Percentiles rank a stretch among this genome's conserved stretches.
Conservation (phyloP, 1,140 invertebrate genomes). For the Mylabris phalerata region DNA sequence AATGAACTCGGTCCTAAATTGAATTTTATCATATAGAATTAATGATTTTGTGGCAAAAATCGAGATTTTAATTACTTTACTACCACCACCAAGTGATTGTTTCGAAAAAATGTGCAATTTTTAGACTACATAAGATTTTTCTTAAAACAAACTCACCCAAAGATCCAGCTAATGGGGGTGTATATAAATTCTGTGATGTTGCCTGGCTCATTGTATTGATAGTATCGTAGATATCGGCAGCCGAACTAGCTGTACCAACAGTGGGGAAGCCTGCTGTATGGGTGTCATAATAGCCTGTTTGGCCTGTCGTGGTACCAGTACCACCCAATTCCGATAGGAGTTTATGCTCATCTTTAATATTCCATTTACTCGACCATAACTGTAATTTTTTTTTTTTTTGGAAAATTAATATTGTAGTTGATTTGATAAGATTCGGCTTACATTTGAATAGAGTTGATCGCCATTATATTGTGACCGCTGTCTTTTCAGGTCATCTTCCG, state of each 20-base stretch:
- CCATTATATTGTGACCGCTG: slow-evolving; percentile 80
- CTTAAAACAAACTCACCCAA: slow-evolving; percentile 49
- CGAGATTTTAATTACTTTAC: not conserved
- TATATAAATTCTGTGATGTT: slow-evolving; percentile 62
- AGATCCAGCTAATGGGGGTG: slow-evolving; percentile 63
- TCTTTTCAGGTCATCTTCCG: slow-evolving; percentile 78
- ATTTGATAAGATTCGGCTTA: slow-evolving; percentile 15
- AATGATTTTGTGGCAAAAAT: not conserved
- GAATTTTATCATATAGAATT: slow-evolving; percentile 12
- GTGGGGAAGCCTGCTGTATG: slow-evolving; percentile 52
- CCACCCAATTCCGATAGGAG: slow-evolving; percentile 71
- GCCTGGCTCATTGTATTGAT: slow-evolving; percentile 69
- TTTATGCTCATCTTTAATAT: slow-evolving; percentile 82
- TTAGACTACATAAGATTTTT: too few species aligned
- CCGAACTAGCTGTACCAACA: slow-evolving; percentile 51
- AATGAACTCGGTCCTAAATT: slow-evolving; percentile 55
- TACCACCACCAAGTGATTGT: slow-evolving; percentile 19
- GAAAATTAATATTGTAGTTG: slow-evolving; percentile 9
- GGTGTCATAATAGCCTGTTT: slow-evolving; percentile 53
- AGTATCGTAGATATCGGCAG: slow-evolving; percentile 62
- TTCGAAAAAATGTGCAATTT: not conserved
- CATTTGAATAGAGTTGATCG: slow-evolving; percentile 66
- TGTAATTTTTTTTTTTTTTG: slow-evolving; percentile 41
- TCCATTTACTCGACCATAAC: slow-evolving; percentile 83
- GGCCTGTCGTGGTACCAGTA: slow-evolving; percentile 43